Evolutionary conservation across 2,888 invertebrate species (phyloP), one percentile per base, ranked within the genome.

Genomic region (Agonopterix subpropinquella): DNA sequence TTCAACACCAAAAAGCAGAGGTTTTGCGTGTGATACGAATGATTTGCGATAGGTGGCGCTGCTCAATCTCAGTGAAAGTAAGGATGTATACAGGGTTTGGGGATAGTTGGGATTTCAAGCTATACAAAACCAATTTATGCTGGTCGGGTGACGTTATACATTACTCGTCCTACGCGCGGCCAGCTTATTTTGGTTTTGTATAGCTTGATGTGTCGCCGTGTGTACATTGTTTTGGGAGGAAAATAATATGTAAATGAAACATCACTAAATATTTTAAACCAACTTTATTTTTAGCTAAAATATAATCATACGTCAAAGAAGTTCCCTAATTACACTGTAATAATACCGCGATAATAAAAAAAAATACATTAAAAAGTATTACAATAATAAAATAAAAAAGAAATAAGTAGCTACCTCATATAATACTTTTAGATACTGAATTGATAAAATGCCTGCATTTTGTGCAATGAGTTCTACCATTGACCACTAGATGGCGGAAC

Each of bases 241-340:
- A 39, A 39, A 39, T n/a, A 11, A 39, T n/a, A 7, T 9, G 10
- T 28, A 47, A 78, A 80, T 80, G 58, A 80, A 81, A 77, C 69
- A 69, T 49, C 37, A 58, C 36, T 65, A 52, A 55, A 57, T 80
- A 77, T 81, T 85, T 87, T 85, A 88, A 87, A 88, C 85, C 87
- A 87, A 88, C 87, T 88, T 87, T 88, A 87, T 87, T 87, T 86
- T 86, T 88, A 88, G 87, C 88, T 88, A 88, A 87, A 87, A 88
- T 87, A 87, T 88, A 87, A 86, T 76, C 86, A 87, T 87, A 88
- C 87, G 87, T 87, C 84, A 85, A 87, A 84, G 85, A 83, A 86
- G 86, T 77, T 77, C 61, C 77, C 77, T 84, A 86, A 79, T 71
- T 78, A 77, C 80, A 84, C 72, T 73, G 72, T 82, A 76, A 77